Evolutionary conservation across 2,113 vertebrate genomes (phyloP), one percentile per base, ranked within the genome.

Genomic region (Machaerirhynchus nigripectus): DNA sequence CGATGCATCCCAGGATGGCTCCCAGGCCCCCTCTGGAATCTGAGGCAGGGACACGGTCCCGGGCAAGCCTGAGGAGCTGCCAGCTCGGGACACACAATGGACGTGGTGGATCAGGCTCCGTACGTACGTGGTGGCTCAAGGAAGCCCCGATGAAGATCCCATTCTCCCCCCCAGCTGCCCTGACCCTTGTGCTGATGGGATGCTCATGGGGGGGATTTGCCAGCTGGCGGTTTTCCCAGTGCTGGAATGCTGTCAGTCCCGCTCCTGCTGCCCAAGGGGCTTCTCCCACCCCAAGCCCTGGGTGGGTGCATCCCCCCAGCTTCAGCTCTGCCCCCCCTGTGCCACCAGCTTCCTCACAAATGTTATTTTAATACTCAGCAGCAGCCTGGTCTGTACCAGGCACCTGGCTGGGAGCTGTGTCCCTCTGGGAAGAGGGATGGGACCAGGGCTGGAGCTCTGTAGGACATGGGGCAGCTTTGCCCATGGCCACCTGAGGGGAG

Each of bases 331-430:
- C 31, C 24, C 10, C 4, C 23, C 2, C 13, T 31, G 28, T 52
- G 81, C 69, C 28, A 3, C 12, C 63, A 59, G 81, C 69, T 77
- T 63, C 33, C 63, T 86, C 31, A 44, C 46, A 69, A 57, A 23
- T 7, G 9, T 61, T n/a, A 39, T 44, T 85, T 56, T 28, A 28
- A 53, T 53, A 13, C 49, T 4, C 69, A 82, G 68, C 26, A 12
- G 46, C 27, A 17, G 14, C 55, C 55, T 7, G 85, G 15, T 10
- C 86, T 0, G 4, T 15, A 55, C n/a, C 0, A 0, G 17, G 30
- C 0, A 2, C 59, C 60, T 33, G 67, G 37, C 52, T 15, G 10
- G 56, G 63, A 74, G 60, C 80, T 56, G 75, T 19, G 31, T 33
- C 22, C 61, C 84, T 35, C 27, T 0, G 9, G 65, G 50, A 50